A percentile compares a stretch with the other conserved stretches of the same genome.
phyloP scores from a whole-genome alignment of 1,140 invertebrate genomes.

The Cydia splendana region DNA sequence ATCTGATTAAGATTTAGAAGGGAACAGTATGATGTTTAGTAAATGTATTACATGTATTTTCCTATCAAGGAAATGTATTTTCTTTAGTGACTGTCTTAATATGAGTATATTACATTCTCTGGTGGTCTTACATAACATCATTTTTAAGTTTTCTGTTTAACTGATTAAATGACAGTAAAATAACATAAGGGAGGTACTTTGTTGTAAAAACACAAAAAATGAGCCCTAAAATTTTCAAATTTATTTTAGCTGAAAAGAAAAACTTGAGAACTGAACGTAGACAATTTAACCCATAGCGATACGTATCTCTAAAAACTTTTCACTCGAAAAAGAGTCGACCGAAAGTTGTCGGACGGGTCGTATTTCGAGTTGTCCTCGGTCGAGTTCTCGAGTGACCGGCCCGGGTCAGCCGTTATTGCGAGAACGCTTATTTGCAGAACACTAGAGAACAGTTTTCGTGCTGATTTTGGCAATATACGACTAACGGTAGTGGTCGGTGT shows the following conservation, averaged over 20 bases:
- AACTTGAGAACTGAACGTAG: not conserved
- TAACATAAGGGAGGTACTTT: too few species aligned
- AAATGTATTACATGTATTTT: not conserved
- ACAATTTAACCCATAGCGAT: not conserved
- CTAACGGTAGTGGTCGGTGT: constrained; percentile 32
- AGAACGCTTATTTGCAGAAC: constrained; percentile 60
- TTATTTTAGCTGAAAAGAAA: not conserved
- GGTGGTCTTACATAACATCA: too few species aligned
- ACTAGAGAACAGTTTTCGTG: constrained; percentile 60
- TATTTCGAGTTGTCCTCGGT: constrained; percentile 60
- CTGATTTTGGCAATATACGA: constrained; percentile 66
- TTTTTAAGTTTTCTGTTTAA: too few species aligned
- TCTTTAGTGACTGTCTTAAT: not conserved
- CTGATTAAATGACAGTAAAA: too few species aligned
- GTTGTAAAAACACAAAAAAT: too few species aligned
- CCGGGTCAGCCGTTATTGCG: constrained; percentile 54
- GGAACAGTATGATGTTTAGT: not conserved
- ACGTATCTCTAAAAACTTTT: constrained; percentile 50
- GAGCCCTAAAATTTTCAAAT: too few species aligned
- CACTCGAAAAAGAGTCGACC: constrained; percentile 65
- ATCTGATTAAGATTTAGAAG: not conserved
- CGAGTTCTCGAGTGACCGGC: constrained; percentile 62
- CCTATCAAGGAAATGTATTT: not conserved
- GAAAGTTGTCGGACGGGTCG: constrained; percentile 55
- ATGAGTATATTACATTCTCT: too few species aligned